These are phyloP conservation scores for Drosophila melanogaster DNA, from an alignment of 1,140 invertebrate genomes.

Conservation along the genomic window DNA sequence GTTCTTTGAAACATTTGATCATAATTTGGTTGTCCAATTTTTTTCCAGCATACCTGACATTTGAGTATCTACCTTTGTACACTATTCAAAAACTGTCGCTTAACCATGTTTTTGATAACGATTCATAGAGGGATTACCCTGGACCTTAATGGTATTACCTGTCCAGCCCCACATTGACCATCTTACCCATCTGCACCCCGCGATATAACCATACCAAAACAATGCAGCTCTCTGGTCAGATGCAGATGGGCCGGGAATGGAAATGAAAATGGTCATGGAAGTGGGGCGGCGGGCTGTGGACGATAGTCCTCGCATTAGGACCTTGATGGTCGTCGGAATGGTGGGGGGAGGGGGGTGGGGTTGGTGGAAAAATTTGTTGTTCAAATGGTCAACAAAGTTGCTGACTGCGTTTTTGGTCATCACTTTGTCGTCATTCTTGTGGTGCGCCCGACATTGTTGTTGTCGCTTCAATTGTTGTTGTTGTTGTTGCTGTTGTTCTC, in stretches of 20 bases:
- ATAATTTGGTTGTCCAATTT: too few relatives aligned
- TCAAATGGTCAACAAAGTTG: slow-evolving; percentile 76
- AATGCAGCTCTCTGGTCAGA: slow-evolving; percentile 9
- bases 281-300: neutral
- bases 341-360: too few relatives aligned
- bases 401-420: slow-evolving; percentile 77
- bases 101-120: too few relatives aligned
- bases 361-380: slow-evolving; percentile 49
- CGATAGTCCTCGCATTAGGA: neutral
- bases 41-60: too few relatives aligned
- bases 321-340: slow-evolving; percentile 9
- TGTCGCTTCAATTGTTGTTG: slow-evolving; percentile 8
- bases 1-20: too few relatives aligned
- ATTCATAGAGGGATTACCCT: too few relatives aligned
- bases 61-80: too few relatives aligned
- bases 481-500: slow-evolving; percentile 10
- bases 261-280: neutral
- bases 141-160: neutral
- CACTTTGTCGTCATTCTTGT: slow-evolving; percentile 77
- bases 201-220: slow-evolving; percentile 4
- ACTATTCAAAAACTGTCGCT: too few relatives aligned
- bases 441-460: slow-evolving; percentile 39
- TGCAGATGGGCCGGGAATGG: slow-evolving; percentile 6
- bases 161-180: neutral
- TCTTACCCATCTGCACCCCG: too few relatives aligned